Conservation (phyloP, 1,140 invertebrate species). For the Drosophila carrolli region DNA sequence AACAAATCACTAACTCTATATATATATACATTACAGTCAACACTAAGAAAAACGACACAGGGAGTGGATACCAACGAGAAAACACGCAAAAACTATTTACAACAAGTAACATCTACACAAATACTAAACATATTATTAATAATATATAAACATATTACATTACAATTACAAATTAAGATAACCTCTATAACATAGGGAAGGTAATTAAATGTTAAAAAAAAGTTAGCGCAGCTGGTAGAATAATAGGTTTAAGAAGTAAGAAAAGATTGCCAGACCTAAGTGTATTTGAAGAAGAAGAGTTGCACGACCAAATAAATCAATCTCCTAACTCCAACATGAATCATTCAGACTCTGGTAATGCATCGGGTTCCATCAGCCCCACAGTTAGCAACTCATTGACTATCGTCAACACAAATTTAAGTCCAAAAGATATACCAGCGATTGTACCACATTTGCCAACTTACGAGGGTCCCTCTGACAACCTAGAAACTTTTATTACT, state of each 20-base stretch:
- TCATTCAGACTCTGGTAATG: conserved; percentile 1
- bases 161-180: neutral
- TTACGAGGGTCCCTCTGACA: conserved; percentile 1
- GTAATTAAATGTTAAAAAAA: too few relatives aligned
- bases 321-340: too few relatives aligned
- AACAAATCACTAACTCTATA: conserved; percentile 3
- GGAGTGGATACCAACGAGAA: conserved; percentile 6
- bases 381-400: too few relatives aligned
- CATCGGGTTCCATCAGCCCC: neutral
- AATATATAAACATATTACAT: conserved; percentile 1
- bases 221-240: too few relatives aligned
- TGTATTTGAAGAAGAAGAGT: too few relatives aligned
- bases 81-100: neutral
- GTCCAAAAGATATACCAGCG: too few relatives aligned
- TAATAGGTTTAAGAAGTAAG: too few relatives aligned
- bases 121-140: conserved; percentile 6
- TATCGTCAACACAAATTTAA: too few relatives aligned
- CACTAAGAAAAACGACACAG: conserved; percentile 5
- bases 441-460: conserved; percentile 3
- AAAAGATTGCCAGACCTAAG: too few relatives aligned
- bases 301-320: too few relatives aligned
- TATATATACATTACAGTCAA: conserved; percentile 4
- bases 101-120: conserved; percentile 11
- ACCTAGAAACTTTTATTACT: neutral
- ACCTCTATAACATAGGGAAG: too few relatives aligned